Base-by-base conservation (phyloP, 1,140 invertebrate genomes). In the Hycleus phaleratus region DNA sequence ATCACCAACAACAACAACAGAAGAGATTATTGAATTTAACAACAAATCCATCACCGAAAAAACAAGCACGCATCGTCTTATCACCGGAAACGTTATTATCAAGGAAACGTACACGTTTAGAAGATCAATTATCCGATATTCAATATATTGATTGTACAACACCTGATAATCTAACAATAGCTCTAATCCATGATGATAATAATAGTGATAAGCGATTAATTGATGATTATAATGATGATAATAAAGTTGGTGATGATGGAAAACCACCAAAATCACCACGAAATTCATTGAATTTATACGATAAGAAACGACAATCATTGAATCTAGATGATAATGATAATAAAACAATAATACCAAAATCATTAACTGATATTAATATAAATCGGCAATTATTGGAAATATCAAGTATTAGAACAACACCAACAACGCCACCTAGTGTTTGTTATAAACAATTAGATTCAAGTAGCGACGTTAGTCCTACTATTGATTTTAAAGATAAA, bases 81-180 rank as follows among this genome's bases (percentile, higher is more conserved):
- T 71, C 76, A 0, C 71, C 71, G 10, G 77, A 76, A 60, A 40
- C 61, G 61, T 18, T 18, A 18, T 18, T 18, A 55, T 76, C 64
- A 47, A 79, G 82, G 53, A 82, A 82, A 63, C 77, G 81, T 4
- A 77, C 76, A 7, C 76, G 81, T 32, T 62, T 85, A 2, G 82
- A 84, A 64, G 81, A 83, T 66, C 82, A 83, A 61, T 69, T 84
- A 0, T 78, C 79, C 0, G 78, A 81, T 59, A 79, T 85, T 56
- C 80, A 82, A 38, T 85, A 79, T 68, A 85, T 85, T 54, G 83
- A 84, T 65, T 81, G 80, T 53, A 80, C 76, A 49, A 82, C 81
- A 6, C 81, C 81, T 1, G 80, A 82, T 45, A 78, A 68, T 64
- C 42, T 65, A 26, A 72, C 69, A 4, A 68, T 62, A 18, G 71